Conservation (phyloP, 2,113 vertebrate genomes). For the Micronycteris hirsuta region DNA sequence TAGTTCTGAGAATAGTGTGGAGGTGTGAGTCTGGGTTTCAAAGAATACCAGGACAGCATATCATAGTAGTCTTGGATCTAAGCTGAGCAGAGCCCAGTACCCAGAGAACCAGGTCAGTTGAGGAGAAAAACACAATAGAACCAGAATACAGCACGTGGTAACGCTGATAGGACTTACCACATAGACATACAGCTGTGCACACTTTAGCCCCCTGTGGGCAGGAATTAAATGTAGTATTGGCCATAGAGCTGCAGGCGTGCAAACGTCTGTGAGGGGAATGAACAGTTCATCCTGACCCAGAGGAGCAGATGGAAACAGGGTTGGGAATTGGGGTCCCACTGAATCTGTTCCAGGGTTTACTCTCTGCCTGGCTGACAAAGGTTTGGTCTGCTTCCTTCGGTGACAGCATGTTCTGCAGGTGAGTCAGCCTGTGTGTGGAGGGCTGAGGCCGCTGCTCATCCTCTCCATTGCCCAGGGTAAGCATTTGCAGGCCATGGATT, state of each 20-base stretch:
- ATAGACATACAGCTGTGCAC: not conserved
- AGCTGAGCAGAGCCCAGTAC: not conserved
- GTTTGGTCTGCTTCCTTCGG: not conserved
- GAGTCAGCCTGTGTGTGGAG: rapidly evolving
- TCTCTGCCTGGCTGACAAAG: not conserved
- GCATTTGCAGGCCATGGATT: not conserved
- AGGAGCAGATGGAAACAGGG: not conserved
- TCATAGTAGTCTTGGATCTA: not conserved
- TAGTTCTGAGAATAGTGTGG: not conserved
- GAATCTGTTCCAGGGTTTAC: not conserved
- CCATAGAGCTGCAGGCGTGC: not conserved
- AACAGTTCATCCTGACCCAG: not conserved
- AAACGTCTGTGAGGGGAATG: not conserved
- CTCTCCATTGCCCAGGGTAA: not conserved
- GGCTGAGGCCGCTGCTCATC: not conserved
- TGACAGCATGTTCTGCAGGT: not conserved
- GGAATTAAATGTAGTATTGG: not conserved
- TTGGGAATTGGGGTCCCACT: not conserved
- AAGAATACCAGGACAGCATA: not conserved
- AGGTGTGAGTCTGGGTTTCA: not conserved
- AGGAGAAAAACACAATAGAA: not conserved
- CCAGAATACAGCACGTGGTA: not conserved
- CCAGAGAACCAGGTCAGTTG: not conserved
- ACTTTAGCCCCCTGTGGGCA: not conserved
- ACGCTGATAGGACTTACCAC: too few relatives aligned